Evolutionary conservation across 1,140 invertebrate species (phyloP).

Genomic region (Trissolcus basalis): DNA sequence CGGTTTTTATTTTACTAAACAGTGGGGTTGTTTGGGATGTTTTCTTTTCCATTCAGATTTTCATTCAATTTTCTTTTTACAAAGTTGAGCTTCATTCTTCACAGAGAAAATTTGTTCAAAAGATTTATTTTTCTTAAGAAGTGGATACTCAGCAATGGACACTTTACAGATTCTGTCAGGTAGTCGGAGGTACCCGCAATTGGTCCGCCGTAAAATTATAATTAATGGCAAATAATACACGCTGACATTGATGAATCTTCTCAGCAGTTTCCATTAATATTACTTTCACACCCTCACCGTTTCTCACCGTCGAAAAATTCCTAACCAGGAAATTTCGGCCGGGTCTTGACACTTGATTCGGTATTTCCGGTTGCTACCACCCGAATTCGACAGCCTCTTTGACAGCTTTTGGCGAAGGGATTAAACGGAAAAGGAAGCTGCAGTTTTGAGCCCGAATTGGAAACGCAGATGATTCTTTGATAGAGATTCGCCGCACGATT

Average conservation of each 20-base stretch:
- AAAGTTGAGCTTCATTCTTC: too few relatives aligned
- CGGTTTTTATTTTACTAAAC: too few relatives aligned
- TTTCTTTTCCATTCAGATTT: too few relatives aligned
- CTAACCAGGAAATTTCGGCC: conserved; percentile 11
- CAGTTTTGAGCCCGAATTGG: too few relatives aligned
- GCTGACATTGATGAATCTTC: conserved; percentile 39
- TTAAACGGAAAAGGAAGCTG: neutral
- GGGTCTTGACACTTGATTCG: conserved; percentile 19
- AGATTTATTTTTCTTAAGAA: conserved; percentile 4
- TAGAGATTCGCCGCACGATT: conserved; percentile 31
- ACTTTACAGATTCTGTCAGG: conserved; percentile 17
- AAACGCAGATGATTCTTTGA: conserved; percentile 31
- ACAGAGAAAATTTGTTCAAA: neutral
- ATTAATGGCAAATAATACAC: conserved; percentile 43
- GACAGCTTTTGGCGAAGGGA: neutral
- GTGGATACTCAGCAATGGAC: neutral
- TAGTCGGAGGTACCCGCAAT: conserved; percentile 23
- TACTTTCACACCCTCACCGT: conserved; percentile 31
- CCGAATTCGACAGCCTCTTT: conserved; percentile 9
- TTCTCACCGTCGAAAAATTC: conserved; percentile 38
- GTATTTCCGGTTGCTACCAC: conserved; percentile 24
- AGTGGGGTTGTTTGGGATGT: too few relatives aligned
- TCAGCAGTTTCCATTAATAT: conserved; percentile 32
- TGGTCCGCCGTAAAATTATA: conserved; percentile 33
- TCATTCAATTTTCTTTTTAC: too few relatives aligned